Evolutionary conservation across 2,888 invertebrate species (phyloP).

Genomic region (Sialis fuliginosa): DNA sequence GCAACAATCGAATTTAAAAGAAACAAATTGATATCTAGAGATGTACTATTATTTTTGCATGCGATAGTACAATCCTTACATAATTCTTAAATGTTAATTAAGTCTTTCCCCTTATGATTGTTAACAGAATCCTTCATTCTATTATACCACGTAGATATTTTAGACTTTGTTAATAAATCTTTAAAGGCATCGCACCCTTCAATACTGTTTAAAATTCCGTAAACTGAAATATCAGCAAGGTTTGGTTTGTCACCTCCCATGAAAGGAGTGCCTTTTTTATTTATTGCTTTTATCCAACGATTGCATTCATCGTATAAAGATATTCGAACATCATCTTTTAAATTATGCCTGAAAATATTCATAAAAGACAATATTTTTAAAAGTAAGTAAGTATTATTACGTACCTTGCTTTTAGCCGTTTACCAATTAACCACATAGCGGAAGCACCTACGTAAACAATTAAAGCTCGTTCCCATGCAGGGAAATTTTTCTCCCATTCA

Average conservation of each 20-base stretch:
- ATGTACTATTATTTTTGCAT: too few species aligned
- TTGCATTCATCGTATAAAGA: slow-evolving; percentile 82
- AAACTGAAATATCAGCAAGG: slow-evolving; percentile 82
- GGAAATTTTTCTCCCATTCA: slow-evolving; percentile 80
- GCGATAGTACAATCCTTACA: too few species aligned
- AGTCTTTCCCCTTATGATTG: slow-evolving; percentile 30
- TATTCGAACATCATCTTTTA: slow-evolving; percentile 74
- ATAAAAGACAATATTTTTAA: slow-evolving; percentile 3
- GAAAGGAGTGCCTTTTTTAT: slow-evolving; percentile 50
- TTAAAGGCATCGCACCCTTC: slow-evolving; percentile 84
- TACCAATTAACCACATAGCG: slow-evolving; percentile 88
- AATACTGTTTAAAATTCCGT: slow-evolving; percentile 78
- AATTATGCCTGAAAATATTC: slow-evolving; percentile 41
- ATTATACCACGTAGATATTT: slow-evolving; percentile 62
- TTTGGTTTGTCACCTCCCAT: slow-evolving; percentile 79
- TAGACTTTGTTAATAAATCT: slow-evolving; percentile 57
- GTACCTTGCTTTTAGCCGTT: slow-evolving; percentile 67
- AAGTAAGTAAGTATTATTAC: slow-evolving; percentile 1
- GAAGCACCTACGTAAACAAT: slow-evolving; percentile 85
- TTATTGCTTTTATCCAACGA: slow-evolving; percentile 56
- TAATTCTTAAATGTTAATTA: too few species aligned
- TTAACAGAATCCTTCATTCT: slow-evolving; percentile 47
- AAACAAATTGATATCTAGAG: too few species aligned
- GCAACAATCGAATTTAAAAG: too few species aligned
- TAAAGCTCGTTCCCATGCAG: slow-evolving; percentile 63